A percentile compares a stretch with the other conserved stretches of the same genome.
Conservation (phyloP, 2,888 invertebrate genomes). For the Balanococcus diminutus region DNA sequence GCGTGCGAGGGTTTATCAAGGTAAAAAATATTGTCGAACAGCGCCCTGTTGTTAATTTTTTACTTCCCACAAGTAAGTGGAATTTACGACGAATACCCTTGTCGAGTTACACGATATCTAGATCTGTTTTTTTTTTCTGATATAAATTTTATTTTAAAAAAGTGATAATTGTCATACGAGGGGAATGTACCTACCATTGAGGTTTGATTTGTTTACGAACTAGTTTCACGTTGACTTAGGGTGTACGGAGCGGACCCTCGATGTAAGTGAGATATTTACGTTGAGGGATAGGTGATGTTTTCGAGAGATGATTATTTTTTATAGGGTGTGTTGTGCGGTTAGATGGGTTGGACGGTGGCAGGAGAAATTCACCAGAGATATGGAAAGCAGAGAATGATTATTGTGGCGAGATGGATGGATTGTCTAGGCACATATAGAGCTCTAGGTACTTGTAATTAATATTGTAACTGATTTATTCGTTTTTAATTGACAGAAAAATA, state of each 20-base stretch:
- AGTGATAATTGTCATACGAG: slow-evolving; percentile 1
- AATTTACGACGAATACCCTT: slow-evolving; percentile 3
- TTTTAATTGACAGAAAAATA: slow-evolving; percentile 54
- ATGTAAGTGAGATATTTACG: slow-evolving; percentile 12
- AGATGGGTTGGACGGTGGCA: background rate
- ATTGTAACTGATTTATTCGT: slow-evolving; percentile 33
- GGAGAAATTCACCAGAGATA: background rate
- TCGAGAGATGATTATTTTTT: background rate
- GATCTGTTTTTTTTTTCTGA: background rate
- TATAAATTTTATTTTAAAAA: background rate
- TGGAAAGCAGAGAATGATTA: background rate
- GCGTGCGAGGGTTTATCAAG: background rate
- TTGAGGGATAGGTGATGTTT: background rate
- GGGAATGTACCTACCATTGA: slow-evolving; percentile 21
- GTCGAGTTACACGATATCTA: background rate
- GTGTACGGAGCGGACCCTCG: background rate
- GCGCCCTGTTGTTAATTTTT: background rate
- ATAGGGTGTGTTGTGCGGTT: background rate
- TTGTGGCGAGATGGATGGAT: background rate
- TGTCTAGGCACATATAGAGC: background rate
- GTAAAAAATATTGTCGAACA: background rate
- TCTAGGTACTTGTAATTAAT: background rate
- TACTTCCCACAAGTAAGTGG: background rate
- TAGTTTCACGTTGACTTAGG: background rate
- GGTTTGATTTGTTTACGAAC: slow-evolving; percentile 29